phyloP scores from a whole-genome alignment of 2,113 vertebrate species.

The Coptodon rendalli region DNA sequence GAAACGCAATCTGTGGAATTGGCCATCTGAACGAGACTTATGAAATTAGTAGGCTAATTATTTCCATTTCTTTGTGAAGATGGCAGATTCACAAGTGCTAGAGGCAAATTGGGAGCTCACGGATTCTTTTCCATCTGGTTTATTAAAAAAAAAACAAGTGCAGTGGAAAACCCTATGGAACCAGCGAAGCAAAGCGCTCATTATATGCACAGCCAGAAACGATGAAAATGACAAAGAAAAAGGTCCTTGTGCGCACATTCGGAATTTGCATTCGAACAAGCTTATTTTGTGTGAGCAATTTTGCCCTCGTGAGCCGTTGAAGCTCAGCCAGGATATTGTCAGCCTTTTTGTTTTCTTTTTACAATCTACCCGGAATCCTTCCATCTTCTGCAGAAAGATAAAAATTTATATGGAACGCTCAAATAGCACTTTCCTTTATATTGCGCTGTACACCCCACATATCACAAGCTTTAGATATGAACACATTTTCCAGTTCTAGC shows the following conservation, averaged over 20 bases:
- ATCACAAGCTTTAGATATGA: background rate
- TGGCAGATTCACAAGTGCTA: conserved; percentile 16
- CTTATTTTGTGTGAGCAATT: background rate
- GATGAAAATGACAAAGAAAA: background rate
- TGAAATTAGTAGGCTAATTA: conserved; percentile 19
- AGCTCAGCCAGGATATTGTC: background rate
- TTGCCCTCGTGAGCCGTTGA: background rate
- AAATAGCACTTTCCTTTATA: background rate
- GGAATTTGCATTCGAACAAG: background rate
- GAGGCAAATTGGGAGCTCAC: background rate
- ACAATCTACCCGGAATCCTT: background rate
- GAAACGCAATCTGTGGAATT: conserved; percentile 2
- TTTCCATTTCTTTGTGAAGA: conserved; percentile 32
- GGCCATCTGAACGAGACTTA: background rate
- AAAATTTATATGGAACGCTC: background rate
- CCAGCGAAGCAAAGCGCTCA: background rate
- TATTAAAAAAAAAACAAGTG: background rate
- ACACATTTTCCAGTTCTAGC: background rate
- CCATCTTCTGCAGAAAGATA: background rate
- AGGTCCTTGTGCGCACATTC: background rate
- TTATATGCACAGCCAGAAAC: background rate
- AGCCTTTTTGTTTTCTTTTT: background rate
- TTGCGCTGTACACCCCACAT: background rate
- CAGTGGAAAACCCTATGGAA: background rate
- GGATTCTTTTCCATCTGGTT: background rate